Evolutionary conservation across 2,113 vertebrate species (phyloP), one percentile per base, ranked within the genome.

Genomic region (Python bivittatus): DNA sequence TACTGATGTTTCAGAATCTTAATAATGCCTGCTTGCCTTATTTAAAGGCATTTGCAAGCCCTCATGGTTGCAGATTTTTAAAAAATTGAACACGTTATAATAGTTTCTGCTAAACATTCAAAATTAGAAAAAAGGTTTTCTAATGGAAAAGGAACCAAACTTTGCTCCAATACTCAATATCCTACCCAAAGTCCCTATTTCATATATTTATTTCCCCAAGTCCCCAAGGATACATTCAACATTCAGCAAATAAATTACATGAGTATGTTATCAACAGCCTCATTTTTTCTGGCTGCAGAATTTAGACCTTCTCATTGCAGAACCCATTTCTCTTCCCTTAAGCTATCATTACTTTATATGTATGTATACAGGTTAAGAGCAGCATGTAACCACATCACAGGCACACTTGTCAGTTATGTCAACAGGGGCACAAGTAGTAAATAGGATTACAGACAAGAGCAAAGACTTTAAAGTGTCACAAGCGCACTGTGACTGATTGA

Each of bases 401-500:
- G 61, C 79, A 92, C 58, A 89, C 88, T 85, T 89, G 91, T 92
- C 91, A 92, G 84, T 64, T 60, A 79, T 88, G 84, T 90, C 88
- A 92, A 87, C 64, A 84, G 68, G 88, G 57, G 84, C 56, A n/a
- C 57, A 83, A 11, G 54, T 52, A 84, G 56, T 87, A 88, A 84
- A 83, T 64, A 15, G 68, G 88, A 84, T 90, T 83, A 79, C 88
- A 90, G 64, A 87, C 54, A 90, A 83, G 60, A 92, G 88, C 91
- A 90, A 83, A 83, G 84, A 93, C 79, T 88, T 58, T 83, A 56
- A 57, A 91, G 53, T 89, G 87, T 92, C 91, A 92, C n/a, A 25
- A 61, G 91, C 88, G 85, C 88, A 89, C 88, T 89, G 88, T 89
- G 91, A 89, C 88, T 85, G 91, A 92, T 89, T 92, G 91, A 92